A percentile compares a stretch with the other conserved stretches of the same genome.
Evolutionary conservation across 2,113 vertebrate genomes (phyloP).

Genomic region (Atlantisia rogersi): DNA sequence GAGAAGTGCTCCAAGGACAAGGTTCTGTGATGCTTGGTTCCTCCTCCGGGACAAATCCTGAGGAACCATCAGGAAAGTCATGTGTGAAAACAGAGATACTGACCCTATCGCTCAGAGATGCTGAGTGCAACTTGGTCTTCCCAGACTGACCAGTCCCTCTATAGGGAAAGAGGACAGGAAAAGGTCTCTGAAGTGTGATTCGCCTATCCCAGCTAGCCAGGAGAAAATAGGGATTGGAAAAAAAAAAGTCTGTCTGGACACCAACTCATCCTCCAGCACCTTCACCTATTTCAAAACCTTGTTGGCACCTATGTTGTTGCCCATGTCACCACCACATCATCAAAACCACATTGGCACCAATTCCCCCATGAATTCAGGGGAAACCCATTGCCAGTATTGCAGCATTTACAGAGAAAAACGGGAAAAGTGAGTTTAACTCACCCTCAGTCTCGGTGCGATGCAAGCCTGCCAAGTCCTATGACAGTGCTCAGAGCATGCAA

Average conservation of each 20-base stretch:
- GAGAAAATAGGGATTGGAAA: background rate
- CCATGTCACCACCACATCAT: no score
- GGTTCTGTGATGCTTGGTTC: background rate
- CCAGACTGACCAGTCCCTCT: accelerated
- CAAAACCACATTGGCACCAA: no score
- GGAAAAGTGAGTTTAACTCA: background rate
- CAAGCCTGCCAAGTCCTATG: background rate
- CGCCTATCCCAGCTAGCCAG: accelerated
- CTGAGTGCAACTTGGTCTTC: background rate
- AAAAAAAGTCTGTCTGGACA: background rate
- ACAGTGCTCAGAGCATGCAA: background rate
- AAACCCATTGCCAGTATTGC: accelerated
- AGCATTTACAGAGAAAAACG: background rate
- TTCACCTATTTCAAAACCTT: background rate
- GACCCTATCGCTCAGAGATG: background rate
- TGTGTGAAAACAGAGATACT: accelerated
- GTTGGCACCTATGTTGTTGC: background rate
- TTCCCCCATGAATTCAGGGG: accelerated
- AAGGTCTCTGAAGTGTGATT: accelerated
- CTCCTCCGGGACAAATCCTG: background rate
- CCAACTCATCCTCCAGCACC: background rate
- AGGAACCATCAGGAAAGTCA: background rate
- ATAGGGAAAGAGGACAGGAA: background rate
- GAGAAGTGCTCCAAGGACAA: background rate
- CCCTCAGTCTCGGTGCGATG: accelerated